These are phyloP conservation scores for Hemistola chrysoprasaria DNA, from an alignment of 2,888 invertebrate genomes.

Conservation along the genomic window DNA sequence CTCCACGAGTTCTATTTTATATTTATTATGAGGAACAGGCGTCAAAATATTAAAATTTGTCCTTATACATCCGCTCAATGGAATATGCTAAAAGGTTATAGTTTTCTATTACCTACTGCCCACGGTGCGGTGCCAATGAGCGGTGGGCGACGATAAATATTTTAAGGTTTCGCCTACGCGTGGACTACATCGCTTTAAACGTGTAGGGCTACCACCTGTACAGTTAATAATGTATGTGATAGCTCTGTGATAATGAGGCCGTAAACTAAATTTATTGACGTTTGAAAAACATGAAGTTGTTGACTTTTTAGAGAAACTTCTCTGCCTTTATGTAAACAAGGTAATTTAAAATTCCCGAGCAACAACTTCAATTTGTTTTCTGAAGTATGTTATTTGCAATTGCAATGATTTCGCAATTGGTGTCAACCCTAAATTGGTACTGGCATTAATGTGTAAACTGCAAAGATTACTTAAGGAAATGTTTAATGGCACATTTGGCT, in stretches of 20 bases:
- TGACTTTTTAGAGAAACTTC: too few species aligned
- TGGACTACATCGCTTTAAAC: constrained; percentile 50
- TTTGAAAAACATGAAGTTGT: too few species aligned
- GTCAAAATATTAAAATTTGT: constrained; percentile 26
- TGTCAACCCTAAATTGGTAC: constrained; percentile 11
- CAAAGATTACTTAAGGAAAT: constrained; percentile 15
- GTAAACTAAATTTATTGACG: too few species aligned
- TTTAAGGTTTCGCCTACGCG: constrained; percentile 51
- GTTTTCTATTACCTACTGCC: constrained; percentile 46
- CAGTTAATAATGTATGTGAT: too few species aligned
- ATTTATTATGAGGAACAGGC: constrained; percentile 3
- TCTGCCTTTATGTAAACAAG: too few species aligned
- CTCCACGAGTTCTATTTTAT: constrained; percentile 1
- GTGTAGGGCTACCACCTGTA: constrained; percentile 18
- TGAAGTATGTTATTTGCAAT: too few species aligned
- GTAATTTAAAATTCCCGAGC: too few species aligned
- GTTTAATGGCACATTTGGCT: constrained; percentile 19
- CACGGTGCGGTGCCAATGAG: constrained; percentile 39
- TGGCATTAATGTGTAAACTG: constrained; percentile 15
- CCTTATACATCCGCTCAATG: constrained; percentile 27
- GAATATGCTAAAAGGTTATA: constrained; percentile 9
- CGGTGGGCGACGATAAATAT: constrained; percentile 62
- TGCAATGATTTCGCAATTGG: background rate
- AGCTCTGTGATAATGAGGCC: too few species aligned
- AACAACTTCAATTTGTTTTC: too few species aligned